phyloP scores from a whole-genome alignment of 2,797 vertebrate species.

The Tragopan temminckii region DNA sequence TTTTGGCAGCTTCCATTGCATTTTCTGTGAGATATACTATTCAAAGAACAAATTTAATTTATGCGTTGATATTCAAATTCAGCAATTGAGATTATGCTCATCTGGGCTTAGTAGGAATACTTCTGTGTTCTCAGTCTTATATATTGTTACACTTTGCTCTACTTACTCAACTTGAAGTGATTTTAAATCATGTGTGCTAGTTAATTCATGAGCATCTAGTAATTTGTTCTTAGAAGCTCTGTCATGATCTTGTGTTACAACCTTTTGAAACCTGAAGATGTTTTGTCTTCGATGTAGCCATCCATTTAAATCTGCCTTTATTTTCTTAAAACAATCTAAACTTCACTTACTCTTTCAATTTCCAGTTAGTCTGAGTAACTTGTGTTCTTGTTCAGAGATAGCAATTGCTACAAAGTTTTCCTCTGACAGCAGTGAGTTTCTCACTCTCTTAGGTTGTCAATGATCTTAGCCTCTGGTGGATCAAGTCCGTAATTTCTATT shows the following conservation, averaged over 20 bases:
- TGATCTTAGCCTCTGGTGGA: background rate
- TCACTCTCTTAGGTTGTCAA: background rate
- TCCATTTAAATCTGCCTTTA: background rate
- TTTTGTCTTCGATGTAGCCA: background rate
- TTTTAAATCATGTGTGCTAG: background rate
- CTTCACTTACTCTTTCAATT: background rate
- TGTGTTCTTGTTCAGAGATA: background rate
- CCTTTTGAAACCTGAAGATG: background rate
- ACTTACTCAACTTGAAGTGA: background rate
- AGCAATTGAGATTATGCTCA: background rate
- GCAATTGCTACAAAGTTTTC: background rate
- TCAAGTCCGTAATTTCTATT: background rate
- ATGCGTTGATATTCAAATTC: background rate
- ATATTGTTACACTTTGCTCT: background rate
- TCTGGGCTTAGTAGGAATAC: background rate
- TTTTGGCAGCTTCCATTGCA: background rate
- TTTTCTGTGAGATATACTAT: background rate
- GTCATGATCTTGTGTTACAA: background rate
- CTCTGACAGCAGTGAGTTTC: rapidly evolving
- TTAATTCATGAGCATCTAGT: background rate
- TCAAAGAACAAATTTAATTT: background rate
- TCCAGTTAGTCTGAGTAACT: background rate
- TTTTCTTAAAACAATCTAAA: background rate
- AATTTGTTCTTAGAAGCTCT: background rate
- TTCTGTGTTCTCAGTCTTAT: background rate